phyloP scores from a whole-genome alignment of 1,140 invertebrate genomes.

The Ladona fulva region DNA sequence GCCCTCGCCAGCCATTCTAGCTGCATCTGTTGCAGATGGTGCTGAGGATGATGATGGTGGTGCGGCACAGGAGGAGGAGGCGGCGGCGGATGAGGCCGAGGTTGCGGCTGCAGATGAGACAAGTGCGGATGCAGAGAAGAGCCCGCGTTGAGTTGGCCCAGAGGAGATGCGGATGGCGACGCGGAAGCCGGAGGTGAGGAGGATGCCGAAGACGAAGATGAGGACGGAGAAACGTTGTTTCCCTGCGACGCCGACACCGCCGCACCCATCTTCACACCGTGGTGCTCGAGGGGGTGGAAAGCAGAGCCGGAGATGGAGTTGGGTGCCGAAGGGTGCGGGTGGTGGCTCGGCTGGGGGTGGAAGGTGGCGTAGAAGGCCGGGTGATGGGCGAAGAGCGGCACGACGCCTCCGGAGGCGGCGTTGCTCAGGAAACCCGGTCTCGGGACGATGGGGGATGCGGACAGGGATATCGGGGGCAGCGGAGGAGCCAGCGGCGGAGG shows the following conservation, averaged over 20 bases:
- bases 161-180: not conserved
- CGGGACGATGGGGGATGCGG: not conserved
- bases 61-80: constrained; percentile 21
- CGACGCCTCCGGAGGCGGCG: not conserved
- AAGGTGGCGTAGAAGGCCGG: not conserved
- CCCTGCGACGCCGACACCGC: not conserved
- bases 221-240: not conserved
- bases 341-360: not conserved
- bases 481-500: not conserved
- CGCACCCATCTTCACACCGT: not conserved
- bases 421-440: not conserved
- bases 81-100: not conserved
- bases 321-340: not conserved
- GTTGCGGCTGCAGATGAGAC: not conserved
- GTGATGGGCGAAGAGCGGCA: not conserved
- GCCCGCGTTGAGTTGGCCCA: not conserved
- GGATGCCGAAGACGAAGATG: not conserved
- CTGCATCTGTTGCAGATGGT: constrained; percentile 68
- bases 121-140: not conserved
- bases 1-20: constrained; percentile 75
- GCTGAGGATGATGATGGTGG: constrained; percentile 30
- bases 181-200: not conserved
- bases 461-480: not conserved
- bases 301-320: not conserved
- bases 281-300: not conserved